Base-by-base conservation (phyloP, 1,140 invertebrate genomes). In the Lineus longissimus region DNA sequence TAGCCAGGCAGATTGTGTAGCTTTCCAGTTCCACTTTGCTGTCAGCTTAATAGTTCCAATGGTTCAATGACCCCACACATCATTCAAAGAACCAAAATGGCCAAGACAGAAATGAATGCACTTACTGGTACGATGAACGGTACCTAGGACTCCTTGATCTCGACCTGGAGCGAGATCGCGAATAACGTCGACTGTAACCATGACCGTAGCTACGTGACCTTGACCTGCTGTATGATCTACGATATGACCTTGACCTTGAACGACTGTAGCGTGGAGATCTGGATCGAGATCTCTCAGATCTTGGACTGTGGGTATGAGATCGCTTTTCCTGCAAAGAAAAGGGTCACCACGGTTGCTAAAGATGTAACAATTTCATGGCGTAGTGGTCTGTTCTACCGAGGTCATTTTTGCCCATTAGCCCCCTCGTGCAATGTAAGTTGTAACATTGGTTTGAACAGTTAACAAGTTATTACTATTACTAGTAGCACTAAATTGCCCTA, bases 81-180 rank as follows among this genome's bases (percentile, higher is more conserved):
- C 33, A 15, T 36, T 4, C 6, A 7, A 4, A 36, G 33, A 36
- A 36, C 4, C 4, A 36, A 36, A 36, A n/a, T n/a, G n/a, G n/a
- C 15, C 33, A 7, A 7, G 4, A 36, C 4, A 36, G n/a, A 51
- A 9, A 51, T 51, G 47, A 51, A 19, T 7, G 9, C 19, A 19
- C 19, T n/a, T 27, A 23, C 19, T 19, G 25, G 25, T 51, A 51
- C 6, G 6, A 27, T 23, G 19, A 23, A 27, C 25, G 25, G n/a
- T n/a, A n/a, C 9, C 47, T 4, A 6, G 70, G 72, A 59, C 66
- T 70, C 31, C 65, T 51, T n/a, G 70, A 70, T 59, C 70, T 47
- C 17, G 70, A 71, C 30, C 65, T 51, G 19, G 70, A 70, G 59
- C 72, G 56, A 17, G 72, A 73, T 40, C 73, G 63, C 17, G 73